Evolutionary conservation across 1,140 invertebrate species (phyloP).

Genomic region (Dysdera silvatica): DNA sequence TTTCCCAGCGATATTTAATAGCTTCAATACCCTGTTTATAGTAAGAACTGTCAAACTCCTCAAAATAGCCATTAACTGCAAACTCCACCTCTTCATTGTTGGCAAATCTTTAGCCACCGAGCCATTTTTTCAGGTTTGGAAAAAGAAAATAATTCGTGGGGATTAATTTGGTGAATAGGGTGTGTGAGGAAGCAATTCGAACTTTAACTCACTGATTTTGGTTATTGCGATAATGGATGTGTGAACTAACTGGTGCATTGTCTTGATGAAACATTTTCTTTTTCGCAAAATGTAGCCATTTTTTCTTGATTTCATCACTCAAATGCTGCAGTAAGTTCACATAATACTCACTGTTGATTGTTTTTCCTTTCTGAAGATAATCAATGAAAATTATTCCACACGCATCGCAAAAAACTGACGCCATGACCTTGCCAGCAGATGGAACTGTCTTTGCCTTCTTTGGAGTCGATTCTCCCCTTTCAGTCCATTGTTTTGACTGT

Average conservation of each 20-base stretch:
- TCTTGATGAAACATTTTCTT: constrained; percentile 12
- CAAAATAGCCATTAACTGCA: not conserved
- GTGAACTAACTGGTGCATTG: constrained; percentile 11
- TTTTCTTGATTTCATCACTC: not conserved
- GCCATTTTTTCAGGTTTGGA: constrained; percentile 30
- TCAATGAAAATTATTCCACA: not conserved
- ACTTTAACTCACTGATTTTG: constrained; percentile 2
- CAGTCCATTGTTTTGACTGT: constrained; percentile 8
- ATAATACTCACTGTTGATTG: not conserved
- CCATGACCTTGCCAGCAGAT: not conserved
- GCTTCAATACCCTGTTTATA: not conserved
- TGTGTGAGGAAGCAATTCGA: constrained; percentile 9
- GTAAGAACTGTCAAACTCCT: not conserved
- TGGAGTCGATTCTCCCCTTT: not conserved
- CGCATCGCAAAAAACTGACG: not conserved
- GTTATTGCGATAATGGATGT: constrained; percentile 5
- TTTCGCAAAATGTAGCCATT: not conserved
- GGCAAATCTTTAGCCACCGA: not conserved
- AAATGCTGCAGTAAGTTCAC: not conserved
- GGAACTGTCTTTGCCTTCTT: not conserved
- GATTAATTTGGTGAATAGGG: constrained; percentile 35
- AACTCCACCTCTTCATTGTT: not conserved
- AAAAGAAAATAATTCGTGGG: constrained; percentile 42
- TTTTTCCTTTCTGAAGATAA: not conserved
- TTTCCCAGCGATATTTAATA: not conserved